Percentiles rank a stretch among this genome's conserved stretches.
Conservation (phyloP, 1,140 invertebrate species). For the Mya arenaria region DNA sequence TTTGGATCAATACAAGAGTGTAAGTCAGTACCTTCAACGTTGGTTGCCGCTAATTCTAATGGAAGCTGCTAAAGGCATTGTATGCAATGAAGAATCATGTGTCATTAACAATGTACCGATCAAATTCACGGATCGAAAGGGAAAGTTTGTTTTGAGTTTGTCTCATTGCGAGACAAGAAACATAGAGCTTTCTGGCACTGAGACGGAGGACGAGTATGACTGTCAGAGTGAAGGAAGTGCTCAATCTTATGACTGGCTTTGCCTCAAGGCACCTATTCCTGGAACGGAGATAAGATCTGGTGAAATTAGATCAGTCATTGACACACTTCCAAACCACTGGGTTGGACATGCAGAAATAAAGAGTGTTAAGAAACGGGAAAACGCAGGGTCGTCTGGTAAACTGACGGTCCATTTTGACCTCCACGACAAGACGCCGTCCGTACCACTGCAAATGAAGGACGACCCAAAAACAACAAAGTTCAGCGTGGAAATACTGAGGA, state of each 20-base stretch:
- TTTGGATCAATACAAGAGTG: constrained; percentile 12
- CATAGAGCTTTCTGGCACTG: constrained; percentile 52
- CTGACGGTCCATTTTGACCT: constrained; percentile 25
- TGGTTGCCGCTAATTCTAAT: constrained; percentile 61
- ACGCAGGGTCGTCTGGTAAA: background rate
- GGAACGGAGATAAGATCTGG: background rate
- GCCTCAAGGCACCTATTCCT: constrained; percentile 34
- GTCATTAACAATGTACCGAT: constrained; percentile 33
- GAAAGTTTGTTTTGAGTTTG: constrained; percentile 44
- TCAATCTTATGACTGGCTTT: constrained; percentile 56
- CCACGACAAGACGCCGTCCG: background rate
- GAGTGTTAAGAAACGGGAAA: constrained; percentile 30
- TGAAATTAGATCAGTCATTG: background rate
- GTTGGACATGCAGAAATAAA: constrained; percentile 28
- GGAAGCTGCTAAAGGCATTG: constrained; percentile 57
- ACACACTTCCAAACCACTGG: background rate
- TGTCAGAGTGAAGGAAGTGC: background rate
- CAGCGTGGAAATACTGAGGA: constrained; percentile 25
- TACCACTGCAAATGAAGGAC: background rate
- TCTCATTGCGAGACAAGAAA: constrained; percentile 50
- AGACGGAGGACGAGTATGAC: constrained; percentile 6
- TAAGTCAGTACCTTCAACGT: constrained; percentile 50
- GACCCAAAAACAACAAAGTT: constrained; percentile 1
- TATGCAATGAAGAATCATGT: constrained; percentile 24
- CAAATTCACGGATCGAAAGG: constrained; percentile 24